These are phyloP conservation scores for Cosmia trapezina DNA, from an alignment of 2,888 invertebrate species.

Conservation along the genomic window DNA sequence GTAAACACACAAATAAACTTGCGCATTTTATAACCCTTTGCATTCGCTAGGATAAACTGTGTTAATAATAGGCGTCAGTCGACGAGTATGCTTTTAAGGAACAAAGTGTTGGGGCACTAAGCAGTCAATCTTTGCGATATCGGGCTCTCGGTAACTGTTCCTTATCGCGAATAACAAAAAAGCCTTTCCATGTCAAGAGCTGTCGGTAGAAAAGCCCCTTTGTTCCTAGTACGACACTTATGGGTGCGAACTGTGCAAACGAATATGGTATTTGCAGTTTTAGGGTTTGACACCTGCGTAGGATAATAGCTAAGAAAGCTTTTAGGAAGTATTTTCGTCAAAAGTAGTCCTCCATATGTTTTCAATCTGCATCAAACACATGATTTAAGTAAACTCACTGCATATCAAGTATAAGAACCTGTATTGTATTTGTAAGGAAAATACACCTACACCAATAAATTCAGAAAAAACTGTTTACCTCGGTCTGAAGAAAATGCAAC, in stretches of 20 bases:
- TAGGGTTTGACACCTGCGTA: slow-evolving; percentile 45
- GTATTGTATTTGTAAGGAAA: slow-evolving; percentile 18
- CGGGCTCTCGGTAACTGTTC: slow-evolving; percentile 75
- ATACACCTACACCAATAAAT: slow-evolving; percentile 9
- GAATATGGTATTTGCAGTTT: slow-evolving; percentile 52
- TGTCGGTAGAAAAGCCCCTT: slow-evolving; percentile 84
- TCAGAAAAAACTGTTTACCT: slow-evolving; percentile 9
- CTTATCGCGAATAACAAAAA: slow-evolving; percentile 87
- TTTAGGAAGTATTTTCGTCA: slow-evolving; percentile 13
- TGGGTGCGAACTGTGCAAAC: slow-evolving; percentile 62
- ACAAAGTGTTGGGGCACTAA: slow-evolving; percentile 74
- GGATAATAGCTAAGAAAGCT: slow-evolving; percentile 35
- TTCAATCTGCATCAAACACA: neutral
- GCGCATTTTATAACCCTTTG: slow-evolving; percentile 50
- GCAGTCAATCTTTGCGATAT: slow-evolving; percentile 75
- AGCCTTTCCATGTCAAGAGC: slow-evolving; percentile 88
- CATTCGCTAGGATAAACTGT: slow-evolving; percentile 56
- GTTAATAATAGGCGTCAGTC: slow-evolving; percentile 67
- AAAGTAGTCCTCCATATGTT: neutral
- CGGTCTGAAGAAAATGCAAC: slow-evolving; percentile 26
- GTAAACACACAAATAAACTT: slow-evolving; percentile 51
- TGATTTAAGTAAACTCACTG: slow-evolving; percentile 6
- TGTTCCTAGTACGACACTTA: slow-evolving; percentile 77
- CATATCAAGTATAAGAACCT: neutral
- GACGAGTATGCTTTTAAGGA: slow-evolving; percentile 77